Evolutionary conservation across 1,140 invertebrate species (phyloP), one percentile per base, ranked within the genome.

Genomic region (Muscidifurax raptorellus): DNA sequence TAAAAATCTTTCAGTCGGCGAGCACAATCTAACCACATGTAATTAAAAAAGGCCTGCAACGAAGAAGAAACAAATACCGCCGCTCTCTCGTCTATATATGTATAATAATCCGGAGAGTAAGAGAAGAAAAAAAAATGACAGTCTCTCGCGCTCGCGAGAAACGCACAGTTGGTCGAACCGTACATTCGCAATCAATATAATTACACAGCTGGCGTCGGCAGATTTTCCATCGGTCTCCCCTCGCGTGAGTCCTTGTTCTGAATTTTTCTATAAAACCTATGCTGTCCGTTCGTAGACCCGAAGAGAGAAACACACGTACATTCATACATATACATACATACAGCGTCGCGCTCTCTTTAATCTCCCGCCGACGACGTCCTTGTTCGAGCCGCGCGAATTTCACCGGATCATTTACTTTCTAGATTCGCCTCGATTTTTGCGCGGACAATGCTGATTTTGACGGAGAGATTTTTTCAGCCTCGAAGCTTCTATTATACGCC

Each of bases 401-500:
- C 76, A 79, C 76, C 76, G 47, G 76, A 79, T 44, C 76, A 79
- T 66, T 75, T 36, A 66, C 76, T 79, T 79, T 79, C 76, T 79
- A 79, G 76, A 79, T 79, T 79, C 76, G 28, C 76, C 76, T 79
- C 36, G 66, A 30, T 79, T 66, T 79, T 2, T 7, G 30, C 75
- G 9, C 15, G 30, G 59, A 32, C 27, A 66, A 66, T 79, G 15
- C 27, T 27, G 28, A 5, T 32, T 66, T 66, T 66, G n/a, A 9
- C 12, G 10, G 10, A 15, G 47, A 18, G 5, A 52, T 52, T 32
- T 72, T 71, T 71, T 69, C n/a, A 13, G 25, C 67, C 67, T 18
- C 13, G 15, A 66, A 4, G 6, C n/a, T 66, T 22, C n/a, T 66
- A 25, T 28, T 25, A 2, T 2, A 25, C n/a, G n/a, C n/a, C n/a